Evolutionary conservation across 2,797 vertebrate species (phyloP).

Genomic region (Myoxocephalus aenaeus): DNA sequence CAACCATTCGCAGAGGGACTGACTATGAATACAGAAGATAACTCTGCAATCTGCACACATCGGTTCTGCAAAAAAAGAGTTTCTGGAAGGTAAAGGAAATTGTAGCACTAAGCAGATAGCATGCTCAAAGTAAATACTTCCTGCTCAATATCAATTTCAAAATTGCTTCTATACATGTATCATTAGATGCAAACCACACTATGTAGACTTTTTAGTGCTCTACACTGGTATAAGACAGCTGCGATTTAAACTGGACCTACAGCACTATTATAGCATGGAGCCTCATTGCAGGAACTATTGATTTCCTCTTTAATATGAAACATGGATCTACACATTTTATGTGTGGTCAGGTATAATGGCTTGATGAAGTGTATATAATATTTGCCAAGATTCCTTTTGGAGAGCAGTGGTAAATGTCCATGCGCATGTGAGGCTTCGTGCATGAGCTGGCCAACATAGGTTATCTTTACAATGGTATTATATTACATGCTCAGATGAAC

Average conservation of each 20-base stretch:
- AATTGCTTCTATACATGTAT: background rate
- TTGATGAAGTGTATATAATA: conserved; percentile 64
- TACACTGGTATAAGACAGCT: conserved; percentile 8
- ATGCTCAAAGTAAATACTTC: conserved; percentile 3
- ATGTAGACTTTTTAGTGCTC: background rate
- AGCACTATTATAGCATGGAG: conserved; percentile 36
- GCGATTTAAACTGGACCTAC: conserved; percentile 39
- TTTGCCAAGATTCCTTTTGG: conserved; percentile 54
- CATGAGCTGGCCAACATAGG: conserved; percentile 46
- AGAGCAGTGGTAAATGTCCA: conserved; percentile 65
- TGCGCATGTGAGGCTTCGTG: conserved; percentile 39
- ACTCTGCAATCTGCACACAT: conserved; percentile 64
- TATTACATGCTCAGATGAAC: conserved; percentile 73
- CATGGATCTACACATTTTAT: conserved; percentile 53
- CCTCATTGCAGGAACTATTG: conserved; percentile 49
- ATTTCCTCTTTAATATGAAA: conserved; percentile 69
- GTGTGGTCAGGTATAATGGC: conserved; percentile 66
- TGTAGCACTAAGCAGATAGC: background rate
- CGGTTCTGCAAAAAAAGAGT: conserved; percentile 53
- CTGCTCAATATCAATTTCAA: conserved; percentile 1
- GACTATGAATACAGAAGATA: conserved; percentile 63
- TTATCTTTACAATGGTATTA: conserved; percentile 69
- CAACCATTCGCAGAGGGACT: conserved; percentile 69
- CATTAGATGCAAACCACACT: conserved; percentile 12
- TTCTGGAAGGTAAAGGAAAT: conserved; percentile 33